A percentile compares a stretch with the other conserved stretches of the same genome.
Evolutionary conservation across 2,888 invertebrate species (phyloP).

Genomic region (Conops quadrifasciatus): DNA sequence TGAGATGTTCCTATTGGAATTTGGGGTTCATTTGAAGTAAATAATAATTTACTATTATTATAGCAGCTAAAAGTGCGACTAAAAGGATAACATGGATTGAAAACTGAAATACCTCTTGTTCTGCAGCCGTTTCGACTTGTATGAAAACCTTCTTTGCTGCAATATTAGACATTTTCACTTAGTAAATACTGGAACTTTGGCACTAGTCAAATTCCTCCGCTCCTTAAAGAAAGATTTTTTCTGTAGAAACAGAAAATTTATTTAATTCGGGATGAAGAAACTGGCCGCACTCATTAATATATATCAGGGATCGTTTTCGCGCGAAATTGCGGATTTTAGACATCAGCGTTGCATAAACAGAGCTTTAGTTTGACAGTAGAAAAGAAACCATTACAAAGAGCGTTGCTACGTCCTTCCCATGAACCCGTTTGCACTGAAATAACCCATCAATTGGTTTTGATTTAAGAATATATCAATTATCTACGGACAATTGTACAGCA

Average conservation of each 20-base stretch:
- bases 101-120: constrained; percentile 56
- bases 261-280: background rate
- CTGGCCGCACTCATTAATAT: background rate
- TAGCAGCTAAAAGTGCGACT: background rate
- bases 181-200: background rate
- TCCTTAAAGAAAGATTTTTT: background rate
- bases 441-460: constrained; percentile 1
- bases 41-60: constrained; percentile 1
- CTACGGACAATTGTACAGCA: too few species aligned
- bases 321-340: background rate
- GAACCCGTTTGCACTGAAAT: constrained; percentile 12
- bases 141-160: constrained; percentile 62
- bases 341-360: background rate
- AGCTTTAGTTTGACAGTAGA: background rate
- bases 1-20: constrained; percentile 68
- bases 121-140: constrained; percentile 63
- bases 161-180: constrained; percentile 59
- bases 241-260: background rate
- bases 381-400: background rate
- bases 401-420: background rate
- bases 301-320: background rate
- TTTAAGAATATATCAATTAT: too few species aligned
- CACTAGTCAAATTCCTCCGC: background rate
- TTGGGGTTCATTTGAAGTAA: constrained; percentile 1
- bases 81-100: background rate